Percentiles rank a stretch among this genome's conserved stretches.
phyloP scores from a whole-genome alignment of 1,140 invertebrate species.

The Asobara japonica region DNA sequence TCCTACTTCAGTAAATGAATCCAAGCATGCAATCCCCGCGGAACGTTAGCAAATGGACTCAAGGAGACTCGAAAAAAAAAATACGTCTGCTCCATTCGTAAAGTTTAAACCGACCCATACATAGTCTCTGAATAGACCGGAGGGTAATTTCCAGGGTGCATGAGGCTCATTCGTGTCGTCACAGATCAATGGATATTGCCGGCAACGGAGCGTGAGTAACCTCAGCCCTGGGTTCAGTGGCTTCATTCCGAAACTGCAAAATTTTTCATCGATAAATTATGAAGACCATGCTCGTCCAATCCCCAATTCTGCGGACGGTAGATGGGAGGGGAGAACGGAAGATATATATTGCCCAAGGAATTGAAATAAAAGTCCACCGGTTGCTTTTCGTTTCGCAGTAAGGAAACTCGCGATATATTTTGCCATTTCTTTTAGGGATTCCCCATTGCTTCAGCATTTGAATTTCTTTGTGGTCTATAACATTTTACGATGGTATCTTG shows the following conservation, averaged over 20 bases:
- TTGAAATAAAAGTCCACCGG: constrained; percentile 64
- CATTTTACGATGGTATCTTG: too few relatives aligned
- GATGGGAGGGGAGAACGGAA: constrained; percentile 22
- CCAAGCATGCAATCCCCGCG: neutral
- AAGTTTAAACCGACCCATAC: neutral
- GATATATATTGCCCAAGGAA: constrained; percentile 50
- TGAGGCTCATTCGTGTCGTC: constrained; percentile 49
- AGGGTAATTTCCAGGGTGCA: constrained; percentile 8
- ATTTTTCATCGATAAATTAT: constrained; percentile 30
- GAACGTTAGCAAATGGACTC: neutral
- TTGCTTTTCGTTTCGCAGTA: constrained; percentile 49
- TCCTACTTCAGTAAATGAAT: neutral
- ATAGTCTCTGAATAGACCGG: neutral
- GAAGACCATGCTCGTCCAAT: neutral
- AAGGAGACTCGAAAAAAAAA: neutral
- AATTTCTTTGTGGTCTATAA: too few relatives aligned
- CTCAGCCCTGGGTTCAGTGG: neutral
- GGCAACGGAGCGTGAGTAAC: constrained; percentile 34
- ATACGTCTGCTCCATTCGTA: neutral
- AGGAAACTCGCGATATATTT: constrained; percentile 43
- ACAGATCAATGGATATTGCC: constrained; percentile 45
- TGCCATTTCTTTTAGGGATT: constrained; percentile 37
- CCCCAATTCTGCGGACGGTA: neutral
- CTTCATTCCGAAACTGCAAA: neutral
- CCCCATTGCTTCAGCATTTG: constrained; percentile 2